These are phyloP conservation scores for Caenorhabditis sp. DNA, from an alignment of 2,888 invertebrate species.

Conservation along the genomic window DNA sequence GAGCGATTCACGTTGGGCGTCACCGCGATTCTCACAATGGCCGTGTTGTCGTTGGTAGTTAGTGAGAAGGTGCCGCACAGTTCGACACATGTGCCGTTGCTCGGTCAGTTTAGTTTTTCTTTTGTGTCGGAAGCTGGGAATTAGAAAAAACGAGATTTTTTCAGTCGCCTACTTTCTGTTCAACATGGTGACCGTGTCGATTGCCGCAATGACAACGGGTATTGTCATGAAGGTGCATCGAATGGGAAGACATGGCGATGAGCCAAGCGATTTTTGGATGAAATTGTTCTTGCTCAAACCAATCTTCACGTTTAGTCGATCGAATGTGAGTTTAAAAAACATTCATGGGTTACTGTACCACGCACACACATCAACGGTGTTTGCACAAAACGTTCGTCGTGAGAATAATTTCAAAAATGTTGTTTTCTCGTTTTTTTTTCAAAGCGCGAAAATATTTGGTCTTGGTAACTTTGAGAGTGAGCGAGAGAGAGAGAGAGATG, in stretches of 20 bases:
- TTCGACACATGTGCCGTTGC: slow-evolving; percentile 64
- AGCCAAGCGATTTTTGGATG: slow-evolving; percentile 55
- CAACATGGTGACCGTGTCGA: slow-evolving; percentile 66
- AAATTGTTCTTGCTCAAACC: slow-evolving; percentile 47
- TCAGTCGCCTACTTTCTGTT: slow-evolving; percentile 67
- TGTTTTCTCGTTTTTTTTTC: too few species aligned
- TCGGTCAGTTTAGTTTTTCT: slow-evolving; percentile 49
- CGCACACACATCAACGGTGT: too few species aligned
- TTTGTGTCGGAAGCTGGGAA: too few species aligned
- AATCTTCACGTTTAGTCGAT: background rate
- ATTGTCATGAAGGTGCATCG: slow-evolving; percentile 63
- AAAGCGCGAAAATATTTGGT: too few species aligned
- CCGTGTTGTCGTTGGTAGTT: slow-evolving; percentile 67
- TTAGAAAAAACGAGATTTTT: slow-evolving; percentile 13
- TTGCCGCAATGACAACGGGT: slow-evolving; percentile 65
- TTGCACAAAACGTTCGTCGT: too few species aligned
- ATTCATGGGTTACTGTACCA: too few species aligned
- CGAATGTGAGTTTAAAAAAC: slow-evolving; percentile 1
- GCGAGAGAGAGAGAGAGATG: too few species aligned
- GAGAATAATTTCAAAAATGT: too few species aligned
- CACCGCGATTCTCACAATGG: slow-evolving; percentile 68
- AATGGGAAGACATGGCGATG: slow-evolving; percentile 57
- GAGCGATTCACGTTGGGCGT: slow-evolving; percentile 67
- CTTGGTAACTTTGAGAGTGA: too few species aligned
- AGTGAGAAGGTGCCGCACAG: slow-evolving; percentile 68